Evolutionary conservation across 1,140 invertebrate genomes (phyloP), one percentile per base, ranked within the genome.

Genomic region (Drosophila nigrodunni): DNA sequence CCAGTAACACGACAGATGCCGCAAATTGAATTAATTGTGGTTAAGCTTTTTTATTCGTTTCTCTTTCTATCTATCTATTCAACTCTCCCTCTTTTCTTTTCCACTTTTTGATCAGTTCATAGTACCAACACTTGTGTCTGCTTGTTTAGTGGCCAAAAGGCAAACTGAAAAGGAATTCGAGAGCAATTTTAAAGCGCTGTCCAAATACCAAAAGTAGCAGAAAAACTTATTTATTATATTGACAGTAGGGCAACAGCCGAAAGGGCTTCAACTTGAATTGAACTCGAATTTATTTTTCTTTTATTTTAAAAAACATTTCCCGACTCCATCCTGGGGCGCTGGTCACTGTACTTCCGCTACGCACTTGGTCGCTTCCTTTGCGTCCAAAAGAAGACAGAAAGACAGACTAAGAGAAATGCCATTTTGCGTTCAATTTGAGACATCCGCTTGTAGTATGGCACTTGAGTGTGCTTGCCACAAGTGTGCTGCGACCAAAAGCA

Each of bases 161-260:
- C 82, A 18, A 77, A 77, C 83, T 72, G 83, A 88, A 80, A 68
- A 30, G 77, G 70, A 77, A 87, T 73, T 82, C 68, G 77, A 88
- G 83, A 66, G 55, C 78, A 88, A 88, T 85, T 88, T 88, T 81
- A 89, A 85, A 88, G 85, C 73, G 72, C 76, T 89, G 55, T 72
- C 64, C 85, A 89, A 88, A 89, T 69, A 89, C 82, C 55, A 78
- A 80, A 89, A 88, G 80, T 87, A 85, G 80, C 83, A 21, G 25
- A 61, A 77, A 87, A 88, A 88, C 49, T 88, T 88, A 85, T 89
- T 88, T 88, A 88, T 88, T 88, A 89, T 89, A 89, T 88, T 88
- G 80, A 78, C 64, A 78, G 70, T 78, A 69, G 57, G 25, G 15
- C 47, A 57, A 43, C 50, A 60, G 64, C 49, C 47, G n/a, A 35